Evolutionary conservation across 2,113 vertebrate species (phyloP).

Genomic region (Artemisiospiza belli): DNA sequence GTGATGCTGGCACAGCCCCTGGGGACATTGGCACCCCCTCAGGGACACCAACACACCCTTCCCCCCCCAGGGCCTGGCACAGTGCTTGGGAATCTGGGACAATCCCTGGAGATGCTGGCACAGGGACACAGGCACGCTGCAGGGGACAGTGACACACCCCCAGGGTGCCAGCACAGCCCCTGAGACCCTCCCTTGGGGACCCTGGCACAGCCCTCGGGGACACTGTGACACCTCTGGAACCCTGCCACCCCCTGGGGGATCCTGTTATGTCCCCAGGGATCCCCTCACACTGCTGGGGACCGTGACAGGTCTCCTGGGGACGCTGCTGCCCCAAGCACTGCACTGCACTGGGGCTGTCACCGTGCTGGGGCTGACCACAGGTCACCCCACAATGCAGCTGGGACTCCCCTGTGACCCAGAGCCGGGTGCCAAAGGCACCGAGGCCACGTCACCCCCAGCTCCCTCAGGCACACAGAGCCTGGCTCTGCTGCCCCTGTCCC

Average conservation of each 20-base stretch:
- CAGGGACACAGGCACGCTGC: neutral
- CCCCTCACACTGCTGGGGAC: neutral
- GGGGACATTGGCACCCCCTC: neutral
- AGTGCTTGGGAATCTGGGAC: neutral
- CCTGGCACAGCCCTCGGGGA: rapidly evolving
- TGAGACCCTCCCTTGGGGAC: neutral
- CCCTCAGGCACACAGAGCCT: neutral
- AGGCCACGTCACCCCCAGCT: rapidly evolving
- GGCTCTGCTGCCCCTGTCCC: neutral
- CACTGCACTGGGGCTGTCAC: neutral
- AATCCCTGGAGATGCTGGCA: neutral
- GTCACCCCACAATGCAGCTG: rapidly evolving
- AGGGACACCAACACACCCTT: neutral
- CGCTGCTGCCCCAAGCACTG: neutral
- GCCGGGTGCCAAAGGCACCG: neutral
- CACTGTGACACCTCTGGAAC: neutral
- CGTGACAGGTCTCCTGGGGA: rapidly evolving
- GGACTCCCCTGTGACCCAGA: rapidly evolving
- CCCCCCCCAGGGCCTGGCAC: neutral
- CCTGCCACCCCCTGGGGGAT: rapidly evolving
- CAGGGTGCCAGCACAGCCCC: too few relatives aligned
- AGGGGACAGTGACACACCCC: neutral
- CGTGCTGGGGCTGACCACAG: neutral
- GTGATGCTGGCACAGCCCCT: neutral
- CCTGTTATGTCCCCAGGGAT: neutral